Evolutionary conservation across 2,888 invertebrate genomes (phyloP).

Genomic region (Orthosia incerta): DNA sequence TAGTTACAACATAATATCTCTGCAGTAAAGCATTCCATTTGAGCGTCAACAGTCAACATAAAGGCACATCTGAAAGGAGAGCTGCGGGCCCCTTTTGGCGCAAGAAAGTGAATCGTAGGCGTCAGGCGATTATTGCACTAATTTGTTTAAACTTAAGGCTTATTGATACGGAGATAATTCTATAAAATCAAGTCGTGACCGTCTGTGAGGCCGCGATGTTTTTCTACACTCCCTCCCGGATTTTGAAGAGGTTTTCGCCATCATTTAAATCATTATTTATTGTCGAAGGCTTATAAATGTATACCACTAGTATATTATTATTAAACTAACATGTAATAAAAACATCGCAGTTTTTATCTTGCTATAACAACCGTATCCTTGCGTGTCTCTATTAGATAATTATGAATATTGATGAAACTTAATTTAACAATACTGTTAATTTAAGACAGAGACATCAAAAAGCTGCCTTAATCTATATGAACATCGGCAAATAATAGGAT

Average conservation of each 20-base stretch:
- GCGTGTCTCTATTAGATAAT: background rate
- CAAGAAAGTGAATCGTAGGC: background rate
- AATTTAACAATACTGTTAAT: too few species aligned
- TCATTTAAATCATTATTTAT: background rate
- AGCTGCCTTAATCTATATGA: too few species aligned
- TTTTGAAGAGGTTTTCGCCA: background rate
- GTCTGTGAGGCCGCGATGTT: background rate
- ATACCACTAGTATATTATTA: background rate
- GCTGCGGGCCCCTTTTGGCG: background rate
- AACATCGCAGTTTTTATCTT: background rate
- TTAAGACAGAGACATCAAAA: too few species aligned
- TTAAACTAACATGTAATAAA: background rate
- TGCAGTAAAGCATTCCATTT: background rate
- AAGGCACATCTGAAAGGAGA: conserved; percentile 21
- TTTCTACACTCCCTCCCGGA: too few species aligned
- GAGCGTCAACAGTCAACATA: conserved; percentile 2
- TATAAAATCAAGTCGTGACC: background rate
- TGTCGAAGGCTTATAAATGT: background rate
- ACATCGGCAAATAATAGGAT: too few species aligned
- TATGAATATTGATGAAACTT: too few species aligned
- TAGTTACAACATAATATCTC: too few species aligned
- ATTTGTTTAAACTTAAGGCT: background rate
- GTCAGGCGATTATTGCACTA: background rate
- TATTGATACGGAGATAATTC: background rate
- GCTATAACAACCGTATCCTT: background rate